Evolutionary conservation across 2,113 vertebrate species (phyloP).

Genomic region (Phalacrocorax brasilianus): DNA sequence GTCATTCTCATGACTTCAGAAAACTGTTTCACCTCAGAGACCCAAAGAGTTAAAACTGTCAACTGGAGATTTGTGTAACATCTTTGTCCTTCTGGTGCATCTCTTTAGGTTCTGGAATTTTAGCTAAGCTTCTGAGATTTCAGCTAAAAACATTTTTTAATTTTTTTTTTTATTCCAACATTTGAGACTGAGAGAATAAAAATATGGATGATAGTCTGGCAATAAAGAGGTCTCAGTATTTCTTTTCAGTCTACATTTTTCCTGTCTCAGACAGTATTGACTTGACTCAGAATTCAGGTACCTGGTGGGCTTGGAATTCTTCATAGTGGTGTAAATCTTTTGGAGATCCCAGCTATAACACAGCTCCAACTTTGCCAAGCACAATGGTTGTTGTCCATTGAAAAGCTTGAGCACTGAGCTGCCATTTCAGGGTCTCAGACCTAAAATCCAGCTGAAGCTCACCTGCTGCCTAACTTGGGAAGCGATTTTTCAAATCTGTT

Average conservation of each 20-base stretch:
- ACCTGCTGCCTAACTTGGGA: background rate
- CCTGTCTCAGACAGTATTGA: background rate
- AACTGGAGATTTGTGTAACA: background rate
- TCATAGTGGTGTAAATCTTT: background rate
- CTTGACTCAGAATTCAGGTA: background rate
- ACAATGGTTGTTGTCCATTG: fast-evolving
- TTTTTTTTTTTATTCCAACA: background rate
- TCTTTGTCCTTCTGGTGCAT: background rate
- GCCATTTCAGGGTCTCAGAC: background rate
- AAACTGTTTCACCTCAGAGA: background rate
- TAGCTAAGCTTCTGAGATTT: background rate
- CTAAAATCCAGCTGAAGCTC: background rate
- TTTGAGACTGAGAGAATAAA: background rate
- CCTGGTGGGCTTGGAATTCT: background rate
- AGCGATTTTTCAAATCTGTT: background rate
- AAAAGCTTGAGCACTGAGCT: background rate
- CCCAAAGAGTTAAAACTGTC: background rate
- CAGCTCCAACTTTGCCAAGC: background rate
- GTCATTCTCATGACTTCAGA: background rate
- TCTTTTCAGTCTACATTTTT: background rate
- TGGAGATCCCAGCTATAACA: background rate
- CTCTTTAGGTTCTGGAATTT: background rate
- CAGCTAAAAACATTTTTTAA: background rate
- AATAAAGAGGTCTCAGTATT: background rate
- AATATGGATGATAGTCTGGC: background rate